Evolutionary conservation across 2,797 vertebrate genomes (phyloP), one percentile per base, ranked within the genome.

Genomic region (Tokudaia tokunoshimensis): DNA sequence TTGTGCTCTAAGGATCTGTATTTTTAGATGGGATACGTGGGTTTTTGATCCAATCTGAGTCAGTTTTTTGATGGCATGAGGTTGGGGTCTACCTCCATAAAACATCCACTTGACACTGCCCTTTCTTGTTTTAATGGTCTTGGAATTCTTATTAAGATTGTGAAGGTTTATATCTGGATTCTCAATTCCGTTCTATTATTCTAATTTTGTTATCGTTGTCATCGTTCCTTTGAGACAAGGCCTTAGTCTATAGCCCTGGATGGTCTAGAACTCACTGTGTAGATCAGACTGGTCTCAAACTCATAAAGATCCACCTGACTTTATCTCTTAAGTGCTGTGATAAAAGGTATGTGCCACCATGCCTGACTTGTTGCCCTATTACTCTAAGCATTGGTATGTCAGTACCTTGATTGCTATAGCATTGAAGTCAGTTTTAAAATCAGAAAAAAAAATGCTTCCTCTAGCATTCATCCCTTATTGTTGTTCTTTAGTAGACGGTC

Each of bases 381-480:
- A 52, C n/a, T 78, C 55, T 85, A 50, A 92, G 67, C 83, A 50
- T 63, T 55, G 70, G 12, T 81, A 59, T n/a, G 24, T 47, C 11
- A 83, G 26, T 75, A 12, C 85, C 57, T 24, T 89, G 37, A 65
- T 93, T 85, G 41, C 3, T 31, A 3, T 61, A 86, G 52, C 50
- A 79, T 55, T 92, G 41, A 74, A 74, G 19, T 93, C 84, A 84
- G 17, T 95, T 92, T 93, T 61, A 17, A 74, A 89, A 91, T 82
- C 22, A 87, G 85, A n/a, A 93, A 87, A 37, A 52, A 52, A 61
- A 26, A 37, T 31, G 55, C 74, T 14, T 65, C 31, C 10, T 75
- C 1, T n/a, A 74, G 37, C 10, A 34, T 85, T 78, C 24, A 34
- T 17, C 1, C 2, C n/a, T 72, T 15, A 1, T 29, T 55, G 44